phyloP scores from a whole-genome alignment of 2,113 vertebrate genomes.

The Gorilla gorilla region DNA sequence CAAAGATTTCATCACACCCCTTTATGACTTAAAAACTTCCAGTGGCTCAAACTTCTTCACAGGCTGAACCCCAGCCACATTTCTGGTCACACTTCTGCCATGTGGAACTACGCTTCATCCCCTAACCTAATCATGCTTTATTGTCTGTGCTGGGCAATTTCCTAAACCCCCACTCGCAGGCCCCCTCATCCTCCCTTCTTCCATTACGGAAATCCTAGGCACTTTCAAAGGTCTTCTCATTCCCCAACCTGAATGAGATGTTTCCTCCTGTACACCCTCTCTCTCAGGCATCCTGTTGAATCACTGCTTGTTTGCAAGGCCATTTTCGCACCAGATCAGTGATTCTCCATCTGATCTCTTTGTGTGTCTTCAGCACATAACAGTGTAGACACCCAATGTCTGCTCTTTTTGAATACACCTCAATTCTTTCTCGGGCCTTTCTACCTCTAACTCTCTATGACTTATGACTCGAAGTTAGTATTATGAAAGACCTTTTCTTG shows the following conservation, averaged over 20 bases:
- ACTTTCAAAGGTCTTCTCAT: background rate
- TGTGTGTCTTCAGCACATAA: background rate
- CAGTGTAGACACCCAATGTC: background rate
- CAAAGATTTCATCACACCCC: background rate
- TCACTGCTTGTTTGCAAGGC: background rate
- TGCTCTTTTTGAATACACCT: background rate
- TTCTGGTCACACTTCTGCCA: background rate
- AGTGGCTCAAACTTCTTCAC: background rate
- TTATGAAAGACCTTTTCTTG: background rate
- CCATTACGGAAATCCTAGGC: background rate
- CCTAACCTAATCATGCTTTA: background rate
- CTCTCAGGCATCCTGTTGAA: background rate
- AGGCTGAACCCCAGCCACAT: background rate
- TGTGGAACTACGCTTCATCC: background rate
- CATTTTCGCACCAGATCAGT: background rate
- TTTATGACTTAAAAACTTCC: background rate
- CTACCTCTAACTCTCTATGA: background rate
- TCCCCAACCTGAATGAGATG: background rate
- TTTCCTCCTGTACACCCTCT: background rate
- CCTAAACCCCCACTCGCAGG: fast-evolving
- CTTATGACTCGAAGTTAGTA: background rate
- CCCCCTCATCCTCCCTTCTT: background rate
- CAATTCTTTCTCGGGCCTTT: background rate
- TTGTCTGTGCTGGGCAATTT: background rate
- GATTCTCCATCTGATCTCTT: background rate